Evolutionary conservation across 2,113 vertebrate species (phyloP), one percentile per base, ranked within the genome.

Genomic region (Hippolais icterina): DNA sequence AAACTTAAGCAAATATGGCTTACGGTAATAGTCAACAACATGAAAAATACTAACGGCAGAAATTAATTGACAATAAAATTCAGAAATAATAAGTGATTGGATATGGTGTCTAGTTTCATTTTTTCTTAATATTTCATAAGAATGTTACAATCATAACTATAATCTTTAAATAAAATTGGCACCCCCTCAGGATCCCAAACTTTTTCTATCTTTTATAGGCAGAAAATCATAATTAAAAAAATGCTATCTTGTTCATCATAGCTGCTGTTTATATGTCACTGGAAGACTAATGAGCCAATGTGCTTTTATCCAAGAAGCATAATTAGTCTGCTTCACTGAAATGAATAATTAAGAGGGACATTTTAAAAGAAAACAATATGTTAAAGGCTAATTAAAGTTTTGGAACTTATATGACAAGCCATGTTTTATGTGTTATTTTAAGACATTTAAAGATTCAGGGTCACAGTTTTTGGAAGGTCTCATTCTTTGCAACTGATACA

Each of bases 251-350:
- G 19, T 86, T 97, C 33, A 64, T 87, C 39, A 47, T 19, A 80
- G 11, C 12, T 80, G 64, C 15, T 95, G 17, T 71, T 97, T 92
- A 54, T 57, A 79, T 90, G 60, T 76, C 78, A 93, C 35, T 25
- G 31, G 46, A 91, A 94, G 27, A 91, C 90, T 91, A 94, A 93
- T 86, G 42, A 89, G 17, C 37, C 75, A 85, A 52, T 72, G 52
- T 95, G 15, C 41, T 92, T 93, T 96, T 90, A 90, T 93, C 37
- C 79, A 90, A 96, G 76, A 64, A 92, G 14, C 22, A 68, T 77
- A 93, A 94, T 94, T 95, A 94, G n/a, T 79, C 39, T 90, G 66
- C 31, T 87, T 77, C n/a, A 82, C 18, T 94, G 60, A 28, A 59
- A 91, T 89, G 60, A 42, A 80, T 95, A 94, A 96, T 96, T 93